These are phyloP conservation scores for Oreochromis spilurus DNA, from an alignment of 2,113 vertebrate species.

Conservation along the genomic window DNA sequence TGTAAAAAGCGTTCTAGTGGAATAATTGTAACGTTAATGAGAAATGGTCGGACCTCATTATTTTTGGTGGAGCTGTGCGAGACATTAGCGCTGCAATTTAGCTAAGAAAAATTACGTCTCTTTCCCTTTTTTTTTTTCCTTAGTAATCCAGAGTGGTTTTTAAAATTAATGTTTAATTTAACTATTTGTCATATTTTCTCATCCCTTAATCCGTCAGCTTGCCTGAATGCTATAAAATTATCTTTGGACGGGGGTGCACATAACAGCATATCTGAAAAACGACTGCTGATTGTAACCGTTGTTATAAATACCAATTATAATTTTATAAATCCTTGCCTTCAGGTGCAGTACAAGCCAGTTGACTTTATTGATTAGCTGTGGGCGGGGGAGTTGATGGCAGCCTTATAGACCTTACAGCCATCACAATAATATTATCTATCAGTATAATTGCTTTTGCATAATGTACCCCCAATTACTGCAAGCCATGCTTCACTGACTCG, in stretches of 20 bases:
- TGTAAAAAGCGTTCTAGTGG: background rate
- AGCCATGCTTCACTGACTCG: background rate
- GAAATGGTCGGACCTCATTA: background rate
- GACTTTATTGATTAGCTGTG: background rate
- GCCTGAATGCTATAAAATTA: background rate
- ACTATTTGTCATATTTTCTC: background rate
- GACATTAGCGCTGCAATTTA: background rate
- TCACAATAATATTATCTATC: conserved; percentile 8
- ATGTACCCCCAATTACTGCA: conserved; percentile 29
- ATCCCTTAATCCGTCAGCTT: background rate
- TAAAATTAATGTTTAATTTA: background rate
- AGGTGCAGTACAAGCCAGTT: background rate
- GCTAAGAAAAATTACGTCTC: background rate
- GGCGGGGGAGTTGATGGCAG: background rate
- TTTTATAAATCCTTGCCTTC: background rate
- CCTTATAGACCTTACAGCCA: background rate
- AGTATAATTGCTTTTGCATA: conserved; percentile 9
- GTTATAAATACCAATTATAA: background rate
- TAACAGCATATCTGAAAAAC: background rate
- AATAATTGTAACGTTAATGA: background rate
- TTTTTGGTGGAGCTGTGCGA: background rate
- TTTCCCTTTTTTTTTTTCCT: accelerated
- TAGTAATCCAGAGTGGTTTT: background rate
- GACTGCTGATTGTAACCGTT: background rate
- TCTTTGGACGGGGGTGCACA: background rate